phyloP scores from a whole-genome alignment of 2,113 vertebrate species.

The Microcebus murinus region DNA sequence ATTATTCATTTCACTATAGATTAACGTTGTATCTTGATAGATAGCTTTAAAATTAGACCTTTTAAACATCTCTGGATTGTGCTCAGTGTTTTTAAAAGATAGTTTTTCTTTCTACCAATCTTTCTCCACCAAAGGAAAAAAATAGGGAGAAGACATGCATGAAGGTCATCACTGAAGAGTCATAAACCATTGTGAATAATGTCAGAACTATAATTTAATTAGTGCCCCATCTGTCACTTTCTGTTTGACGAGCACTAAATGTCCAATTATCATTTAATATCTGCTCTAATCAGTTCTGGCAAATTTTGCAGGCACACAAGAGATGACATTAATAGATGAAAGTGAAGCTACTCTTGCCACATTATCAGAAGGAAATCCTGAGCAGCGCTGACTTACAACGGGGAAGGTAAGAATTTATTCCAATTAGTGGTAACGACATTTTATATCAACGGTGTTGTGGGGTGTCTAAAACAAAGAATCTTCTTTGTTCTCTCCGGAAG shows the following conservation, averaged over 20 bases:
- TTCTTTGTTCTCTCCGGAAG: constrained; percentile 50
- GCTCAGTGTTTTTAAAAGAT: constrained; percentile 60
- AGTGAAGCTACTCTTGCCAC: constrained; percentile 86
- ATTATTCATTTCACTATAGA: constrained; percentile 66
- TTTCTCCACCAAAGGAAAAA: constrained; percentile 47
- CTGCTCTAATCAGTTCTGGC: constrained; percentile 99
- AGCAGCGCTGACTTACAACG: constrained; percentile 78
- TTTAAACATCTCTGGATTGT: constrained; percentile 58
- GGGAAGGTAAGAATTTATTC: constrained; percentile 80
- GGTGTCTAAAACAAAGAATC: constrained; percentile 53
- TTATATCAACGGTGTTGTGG: constrained; percentile 36
- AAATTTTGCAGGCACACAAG: constrained; percentile 93
- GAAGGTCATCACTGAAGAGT: constrained; percentile 93
- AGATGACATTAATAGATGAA: constrained; percentile 91
- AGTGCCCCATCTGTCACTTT: constrained; percentile 99
- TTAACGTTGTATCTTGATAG: constrained; percentile 51
- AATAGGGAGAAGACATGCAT: constrained; percentile 85
- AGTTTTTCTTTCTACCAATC: constrained; percentile 37
- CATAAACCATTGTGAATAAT: constrained; percentile 93
- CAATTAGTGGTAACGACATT: constrained; percentile 78
- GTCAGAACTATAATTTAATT: constrained; percentile 99
- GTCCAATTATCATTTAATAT: constrained; percentile 99
- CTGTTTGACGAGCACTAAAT: constrained; percentile 99
- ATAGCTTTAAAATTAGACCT: background rate
- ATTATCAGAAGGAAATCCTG: constrained; percentile 79